Base-by-base conservation (phyloP, 2,113 vertebrate genomes). In the Ptilorrhoa leucosticta region DNA sequence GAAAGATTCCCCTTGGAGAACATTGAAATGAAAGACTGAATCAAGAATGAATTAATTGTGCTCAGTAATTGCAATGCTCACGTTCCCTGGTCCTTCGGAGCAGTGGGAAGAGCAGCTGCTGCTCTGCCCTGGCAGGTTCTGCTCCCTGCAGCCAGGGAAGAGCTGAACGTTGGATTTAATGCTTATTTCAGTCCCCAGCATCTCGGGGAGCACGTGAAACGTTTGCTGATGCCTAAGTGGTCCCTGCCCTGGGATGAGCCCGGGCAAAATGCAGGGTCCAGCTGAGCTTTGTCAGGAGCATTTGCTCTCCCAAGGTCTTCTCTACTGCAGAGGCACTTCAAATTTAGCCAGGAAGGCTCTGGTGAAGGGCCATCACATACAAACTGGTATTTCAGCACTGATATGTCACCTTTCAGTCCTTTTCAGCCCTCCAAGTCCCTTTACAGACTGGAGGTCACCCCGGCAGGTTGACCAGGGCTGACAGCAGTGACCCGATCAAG, bases 21-120 rank as follows among this genome's bases (percentile, higher is more conserved):
- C 47, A 90, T 1, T 80, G 79, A 68, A 56, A 95, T 95, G 87
- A 98, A 95, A 95, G 83, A 44, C 79, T 85, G 95, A 90, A 50
- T 93, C 50, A 66, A 96, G 94, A 91, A 84, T 68, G 60, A 97
- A 97, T 94, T 61, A 95, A 87, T 92, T 96, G 64, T 70, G 68
- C 28, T 90, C 85, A 42, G 91, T 96, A 89, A 95, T 96, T 95
- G 58, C 8, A 81, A 61, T 54, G 78, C 66, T 96, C 47, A 1
- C 35, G 18, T 75, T 92, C 27, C 60, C 75, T 58, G 47, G 51
- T 81, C 83, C 83, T 90, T 54, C 16, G 9, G 76, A 97, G 30
- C 70, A 63, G 56, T 3, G 50, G 35, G 79, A 87, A 57, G 82
- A 83, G 80, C 92, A 93, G 93, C 75, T 83, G 91, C 87, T 33